Conservation (phyloP, 2,113 vertebrate genomes). For the Alces alces region DNA sequence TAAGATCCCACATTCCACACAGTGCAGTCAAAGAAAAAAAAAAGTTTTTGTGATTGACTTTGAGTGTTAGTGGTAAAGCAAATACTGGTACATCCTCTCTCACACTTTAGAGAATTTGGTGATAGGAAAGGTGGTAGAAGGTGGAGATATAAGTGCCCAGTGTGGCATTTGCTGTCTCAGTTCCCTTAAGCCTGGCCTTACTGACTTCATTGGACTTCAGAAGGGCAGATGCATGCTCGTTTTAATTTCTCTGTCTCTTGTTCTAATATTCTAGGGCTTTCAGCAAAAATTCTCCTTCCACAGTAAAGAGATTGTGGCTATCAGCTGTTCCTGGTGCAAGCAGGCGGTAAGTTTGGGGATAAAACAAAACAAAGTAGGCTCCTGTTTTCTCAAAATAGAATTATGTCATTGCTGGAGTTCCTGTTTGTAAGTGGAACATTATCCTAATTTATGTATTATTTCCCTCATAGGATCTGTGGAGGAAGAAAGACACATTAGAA, state of each 20-base stretch:
- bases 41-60: not conserved
- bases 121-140: not conserved
- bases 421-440: not conserved
- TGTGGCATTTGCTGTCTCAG: too few relatives aligned
- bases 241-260: constrained; percentile 42
- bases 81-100: not conserved
- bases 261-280: constrained; percentile 87
- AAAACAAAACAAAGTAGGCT: not conserved
- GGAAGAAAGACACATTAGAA: not conserved
- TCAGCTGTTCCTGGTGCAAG: constrained; percentile 99
- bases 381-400: not conserved
- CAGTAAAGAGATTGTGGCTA: constrained; percentile 99
- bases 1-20: not conserved
- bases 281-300: constrained; percentile 99
- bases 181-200: not conserved
- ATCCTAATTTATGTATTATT: not conserved
- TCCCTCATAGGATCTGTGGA: not conserved
- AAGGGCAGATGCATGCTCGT: not conserved
- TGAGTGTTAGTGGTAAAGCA: not conserved
- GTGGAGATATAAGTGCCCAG: not conserved
- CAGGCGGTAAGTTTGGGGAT: constrained; percentile 89
- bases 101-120: not conserved
- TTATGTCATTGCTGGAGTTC: not conserved
- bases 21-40: not conserved
- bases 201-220: not conserved